Conservation (phyloP, 2,797 vertebrate genomes). For the Podarcis lilfordi region DNA sequence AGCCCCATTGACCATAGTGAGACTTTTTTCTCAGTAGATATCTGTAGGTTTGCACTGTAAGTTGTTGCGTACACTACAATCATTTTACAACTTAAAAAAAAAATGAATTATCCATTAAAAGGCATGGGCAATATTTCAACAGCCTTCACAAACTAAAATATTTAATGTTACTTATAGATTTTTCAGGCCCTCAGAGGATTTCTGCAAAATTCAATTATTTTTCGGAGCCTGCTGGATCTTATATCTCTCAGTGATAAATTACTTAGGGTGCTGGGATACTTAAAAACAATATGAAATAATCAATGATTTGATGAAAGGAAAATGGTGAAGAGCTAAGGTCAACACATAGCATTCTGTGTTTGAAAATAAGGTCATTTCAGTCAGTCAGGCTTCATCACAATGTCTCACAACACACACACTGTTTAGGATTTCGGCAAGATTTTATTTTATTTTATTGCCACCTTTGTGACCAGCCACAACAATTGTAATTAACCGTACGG, state of each 20-base stretch:
- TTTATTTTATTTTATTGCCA: conserved; percentile 40
- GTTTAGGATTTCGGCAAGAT: conserved; percentile 54
- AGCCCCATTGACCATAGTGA: not conserved
- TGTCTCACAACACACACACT: conserved; percentile 61
- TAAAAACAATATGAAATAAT: conserved; percentile 74
- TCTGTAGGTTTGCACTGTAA: not conserved
- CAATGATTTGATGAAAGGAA: conserved; percentile 70
- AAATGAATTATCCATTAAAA: conserved; percentile 13
- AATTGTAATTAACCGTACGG: conserved; percentile 73
- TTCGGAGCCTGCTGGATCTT: conserved; percentile 54
- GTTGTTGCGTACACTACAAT: conserved; percentile 34
- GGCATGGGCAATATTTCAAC: conserved; percentile 54
- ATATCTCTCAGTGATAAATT: conserved; percentile 67
- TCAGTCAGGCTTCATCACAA: conserved; percentile 14
- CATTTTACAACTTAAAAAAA: not conserved
- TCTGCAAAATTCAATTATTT: conserved; percentile 72
- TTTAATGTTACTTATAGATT: conserved; percentile 71
- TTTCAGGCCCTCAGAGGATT: conserved; percentile 70
- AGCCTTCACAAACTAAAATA: conserved; percentile 61
- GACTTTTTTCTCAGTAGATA: not conserved
- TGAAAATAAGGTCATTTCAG: conserved; percentile 46
- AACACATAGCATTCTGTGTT: conserved; percentile 17
- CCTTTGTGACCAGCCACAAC: conserved; percentile 61
- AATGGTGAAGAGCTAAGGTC: conserved; percentile 35
- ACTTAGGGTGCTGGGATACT: conserved; percentile 53